Evolutionary conservation across 1,140 invertebrate species (phyloP).

Genomic region (Diabrotica undecimpunctata): DNA sequence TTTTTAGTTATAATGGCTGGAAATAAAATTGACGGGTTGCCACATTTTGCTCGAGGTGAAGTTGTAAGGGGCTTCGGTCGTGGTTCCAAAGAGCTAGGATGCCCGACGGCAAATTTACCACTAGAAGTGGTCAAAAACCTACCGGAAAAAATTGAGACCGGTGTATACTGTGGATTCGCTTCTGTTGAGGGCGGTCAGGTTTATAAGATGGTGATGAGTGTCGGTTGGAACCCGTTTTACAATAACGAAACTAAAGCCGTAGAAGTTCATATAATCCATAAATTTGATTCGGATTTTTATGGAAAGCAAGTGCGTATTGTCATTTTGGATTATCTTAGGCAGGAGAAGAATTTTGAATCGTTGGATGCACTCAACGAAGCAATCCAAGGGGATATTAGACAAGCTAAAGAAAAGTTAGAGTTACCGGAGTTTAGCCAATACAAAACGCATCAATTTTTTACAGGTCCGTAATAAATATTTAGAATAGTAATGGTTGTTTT

Average conservation of each 20-base stretch:
- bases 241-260: slow-evolving; percentile 90
- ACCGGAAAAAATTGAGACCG: slow-evolving; percentile 68
- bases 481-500: too few relatives aligned
- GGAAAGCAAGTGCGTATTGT: slow-evolving; percentile 73
- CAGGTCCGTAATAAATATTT: not conserved
- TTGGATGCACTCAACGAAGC: slow-evolving; percentile 71
- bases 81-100: slow-evolving; percentile 86
- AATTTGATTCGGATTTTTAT: slow-evolving; percentile 87
- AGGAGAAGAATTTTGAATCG: slow-evolving; percentile 77
- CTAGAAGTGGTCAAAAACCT: slow-evolving; percentile 73
- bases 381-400: slow-evolving; percentile 72
- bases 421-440: slow-evolving; percentile 42
- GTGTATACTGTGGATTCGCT: slow-evolving; percentile 94
- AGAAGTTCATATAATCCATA: slow-evolving; percentile 88
- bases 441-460: slow-evolving; percentile 31
- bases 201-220: slow-evolving; percentile 91
- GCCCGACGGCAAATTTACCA: slow-evolving; percentile 90
- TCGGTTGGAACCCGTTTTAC: slow-evolving; percentile 96
- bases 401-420: slow-evolving; percentile 59
- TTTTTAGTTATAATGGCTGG: too few relatives aligned
- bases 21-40: slow-evolving; percentile 47
- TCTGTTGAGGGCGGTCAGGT: slow-evolving; percentile 63
- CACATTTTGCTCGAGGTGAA: slow-evolving; percentile 69
- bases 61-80: slow-evolving; percentile 90
- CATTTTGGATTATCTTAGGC: slow-evolving; percentile 77